Conservation (phyloP, 1,140 invertebrate genomes). For the Formica exsecta region DNA sequence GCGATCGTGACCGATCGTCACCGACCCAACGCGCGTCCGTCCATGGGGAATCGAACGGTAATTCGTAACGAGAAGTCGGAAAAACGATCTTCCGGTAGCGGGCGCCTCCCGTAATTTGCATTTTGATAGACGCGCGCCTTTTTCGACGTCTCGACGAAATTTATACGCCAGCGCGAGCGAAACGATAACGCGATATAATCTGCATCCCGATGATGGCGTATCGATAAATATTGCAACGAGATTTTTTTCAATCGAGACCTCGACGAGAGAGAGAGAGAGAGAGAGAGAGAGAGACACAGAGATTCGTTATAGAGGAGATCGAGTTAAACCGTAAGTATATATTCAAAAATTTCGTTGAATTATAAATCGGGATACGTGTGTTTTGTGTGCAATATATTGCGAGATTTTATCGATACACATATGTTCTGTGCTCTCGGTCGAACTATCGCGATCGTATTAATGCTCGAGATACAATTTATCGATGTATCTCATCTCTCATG, state of each 20-base stretch:
- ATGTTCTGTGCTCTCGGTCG: background rate
- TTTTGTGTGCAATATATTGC: background rate
- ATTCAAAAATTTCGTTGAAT: slow-evolving; percentile 22
- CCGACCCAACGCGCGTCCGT: slow-evolving; percentile 45
- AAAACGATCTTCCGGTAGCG: slow-evolving; percentile 42
- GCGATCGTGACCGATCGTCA: slow-evolving; percentile 58
- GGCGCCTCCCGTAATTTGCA: slow-evolving; percentile 41
- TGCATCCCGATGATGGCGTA: slow-evolving; percentile 19
- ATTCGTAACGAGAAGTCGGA: slow-evolving; percentile 50
- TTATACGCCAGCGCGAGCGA: slow-evolving; percentile 17
- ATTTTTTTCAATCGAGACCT: background rate
- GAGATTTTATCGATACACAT: background rate
- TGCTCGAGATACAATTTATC: slow-evolving; percentile 24
- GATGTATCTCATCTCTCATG: slow-evolving; percentile 25
- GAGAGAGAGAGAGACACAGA: background rate
- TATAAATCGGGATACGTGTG: background rate
- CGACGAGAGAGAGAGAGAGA: background rate
- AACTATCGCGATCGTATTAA: slow-evolving; percentile 34
- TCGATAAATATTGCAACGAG: slow-evolving; percentile 31
- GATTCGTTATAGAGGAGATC: background rate
- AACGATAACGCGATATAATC: slow-evolving; percentile 44
- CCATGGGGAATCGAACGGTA: slow-evolving; percentile 36
- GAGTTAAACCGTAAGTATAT: background rate
- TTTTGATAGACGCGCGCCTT: slow-evolving; percentile 55
- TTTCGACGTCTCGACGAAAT: slow-evolving; percentile 22